A percentile compares a stretch with the other conserved stretches of the same genome.
These are phyloP conservation scores for Ceratosolen solmsi DNA, from an alignment of 1,140 invertebrate genomes.

Conservation along the genomic window DNA sequence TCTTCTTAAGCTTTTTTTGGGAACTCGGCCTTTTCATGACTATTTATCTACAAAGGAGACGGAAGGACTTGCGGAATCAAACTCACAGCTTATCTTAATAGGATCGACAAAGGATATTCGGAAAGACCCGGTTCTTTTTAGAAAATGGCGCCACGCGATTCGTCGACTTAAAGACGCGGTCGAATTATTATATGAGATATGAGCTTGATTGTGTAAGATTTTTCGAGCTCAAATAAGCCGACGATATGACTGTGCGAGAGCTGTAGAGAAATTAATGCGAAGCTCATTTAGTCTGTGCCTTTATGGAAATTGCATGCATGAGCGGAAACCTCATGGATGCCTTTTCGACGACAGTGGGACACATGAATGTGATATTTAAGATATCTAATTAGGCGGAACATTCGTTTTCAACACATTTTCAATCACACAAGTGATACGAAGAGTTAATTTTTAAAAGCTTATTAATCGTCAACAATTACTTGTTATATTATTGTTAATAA, in stretches of 20 bases:
- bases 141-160: not conserved
- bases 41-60: slow-evolving; percentile 41
- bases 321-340: not conserved
- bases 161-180: not conserved
- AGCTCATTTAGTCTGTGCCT: not conserved
- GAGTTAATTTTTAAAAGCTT: no score
- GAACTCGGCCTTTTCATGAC: slow-evolving; percentile 6
- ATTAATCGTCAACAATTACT: no score
- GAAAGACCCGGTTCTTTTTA: not conserved
- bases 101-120: slow-evolving; percentile 33
- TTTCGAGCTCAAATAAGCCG: slow-evolving; percentile 14
- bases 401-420: no score
- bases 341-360: not conserved
- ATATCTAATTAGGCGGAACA: no score
- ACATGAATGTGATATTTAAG: not conserved
- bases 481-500: no score
- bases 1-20: not conserved
- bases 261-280: not conserved
- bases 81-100: slow-evolving; percentile 33
- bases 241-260: not conserved
- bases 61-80: slow-evolving; percentile 38
- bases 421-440: no score
- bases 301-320: not conserved
- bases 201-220: slow-evolving; percentile 12
- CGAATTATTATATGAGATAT: slow-evolving; percentile 18